A percentile compares a stretch with the other conserved stretches of the same genome.
These are phyloP conservation scores for Turritopsis rubra DNA, from an alignment of 30 jellyfish, hydroid and myxozoan species.

Conservation along the genomic window DNA sequence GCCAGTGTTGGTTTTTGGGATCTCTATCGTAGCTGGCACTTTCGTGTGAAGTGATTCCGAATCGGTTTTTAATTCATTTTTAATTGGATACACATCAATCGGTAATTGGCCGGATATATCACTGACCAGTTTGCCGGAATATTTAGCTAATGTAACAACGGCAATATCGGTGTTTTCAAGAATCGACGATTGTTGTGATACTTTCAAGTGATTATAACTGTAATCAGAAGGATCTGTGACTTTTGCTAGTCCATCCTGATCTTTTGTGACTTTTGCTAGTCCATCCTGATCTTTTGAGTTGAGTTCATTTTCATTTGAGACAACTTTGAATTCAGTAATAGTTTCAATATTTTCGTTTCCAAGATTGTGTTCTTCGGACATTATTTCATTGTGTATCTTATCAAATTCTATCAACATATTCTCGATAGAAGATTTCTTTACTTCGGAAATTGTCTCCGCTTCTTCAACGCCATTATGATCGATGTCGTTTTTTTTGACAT, in stretches of 20 bases:
- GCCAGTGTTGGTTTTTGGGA: too few species aligned
- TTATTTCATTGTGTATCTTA: neutral
- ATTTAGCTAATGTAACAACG: neutral
- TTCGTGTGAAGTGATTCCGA: neutral
- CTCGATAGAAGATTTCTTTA: neutral
- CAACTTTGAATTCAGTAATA: neutral
- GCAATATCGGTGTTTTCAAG: neutral
- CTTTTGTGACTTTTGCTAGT: neutral
- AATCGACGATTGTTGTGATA: neutral
- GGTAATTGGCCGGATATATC: neutral
- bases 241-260: neutral
- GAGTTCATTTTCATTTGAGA: neutral
- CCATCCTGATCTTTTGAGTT: neutral
- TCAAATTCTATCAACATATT: slow-evolving; percentile 11
- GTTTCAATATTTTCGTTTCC: neutral
- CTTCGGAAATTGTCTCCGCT: neutral
- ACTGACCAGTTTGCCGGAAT: neutral
- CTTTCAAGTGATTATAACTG: too few species aligned
- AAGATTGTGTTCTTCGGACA: neutral
- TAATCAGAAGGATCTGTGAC: too few species aligned
- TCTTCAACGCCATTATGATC: neutral
- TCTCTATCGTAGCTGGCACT: neutral
- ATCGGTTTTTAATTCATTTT: neutral
- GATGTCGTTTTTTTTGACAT: neutral
- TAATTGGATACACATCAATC: neutral